Conservation (phyloP, 2,113 vertebrate genomes). For the Lophotis ruficrista region DNA sequence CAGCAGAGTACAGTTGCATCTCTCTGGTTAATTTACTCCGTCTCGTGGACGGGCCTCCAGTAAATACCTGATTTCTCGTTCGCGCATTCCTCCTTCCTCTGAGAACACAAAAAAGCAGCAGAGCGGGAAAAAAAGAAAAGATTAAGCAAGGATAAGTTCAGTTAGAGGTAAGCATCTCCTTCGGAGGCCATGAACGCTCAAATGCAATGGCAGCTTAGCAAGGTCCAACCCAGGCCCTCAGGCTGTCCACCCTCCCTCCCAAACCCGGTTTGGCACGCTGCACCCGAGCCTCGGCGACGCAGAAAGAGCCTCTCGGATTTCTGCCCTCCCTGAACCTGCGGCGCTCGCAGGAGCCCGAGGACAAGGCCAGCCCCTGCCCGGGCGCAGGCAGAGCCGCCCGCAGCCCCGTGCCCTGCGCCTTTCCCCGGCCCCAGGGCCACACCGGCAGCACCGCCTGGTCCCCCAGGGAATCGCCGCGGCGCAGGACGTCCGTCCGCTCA, state of each 20-base stretch:
- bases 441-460: not conserved
- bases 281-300: not conserved
- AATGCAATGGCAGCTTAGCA: conserved; percentile 79
- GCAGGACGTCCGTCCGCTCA: not conserved
- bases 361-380: not conserved
- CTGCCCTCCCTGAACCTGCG: not conserved
- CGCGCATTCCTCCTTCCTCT: conserved; percentile 99
- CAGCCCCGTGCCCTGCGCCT: not conserved
- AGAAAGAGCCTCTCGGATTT: not conserved
- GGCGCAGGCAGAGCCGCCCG: fast-evolving
- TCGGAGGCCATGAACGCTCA: conserved; percentile 74
- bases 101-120: conserved; percentile 87
- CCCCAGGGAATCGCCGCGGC: fast-evolving
- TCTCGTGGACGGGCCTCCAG: conserved; percentile 43
- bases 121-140: conserved; percentile 84
- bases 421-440: fast-evolving
- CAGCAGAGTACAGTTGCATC: not conserved
- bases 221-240: not conserved
- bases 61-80: conserved; percentile 93
- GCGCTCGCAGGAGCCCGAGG: fast-evolving
- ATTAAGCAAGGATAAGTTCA: conserved; percentile 87
- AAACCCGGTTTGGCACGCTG: not conserved
- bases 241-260: not conserved
- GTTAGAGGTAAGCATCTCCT: conserved; percentile 82
- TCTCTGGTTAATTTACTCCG: not conserved